Conservation (phyloP, 1,140 invertebrate species). For the Euwallacea similis region DNA sequence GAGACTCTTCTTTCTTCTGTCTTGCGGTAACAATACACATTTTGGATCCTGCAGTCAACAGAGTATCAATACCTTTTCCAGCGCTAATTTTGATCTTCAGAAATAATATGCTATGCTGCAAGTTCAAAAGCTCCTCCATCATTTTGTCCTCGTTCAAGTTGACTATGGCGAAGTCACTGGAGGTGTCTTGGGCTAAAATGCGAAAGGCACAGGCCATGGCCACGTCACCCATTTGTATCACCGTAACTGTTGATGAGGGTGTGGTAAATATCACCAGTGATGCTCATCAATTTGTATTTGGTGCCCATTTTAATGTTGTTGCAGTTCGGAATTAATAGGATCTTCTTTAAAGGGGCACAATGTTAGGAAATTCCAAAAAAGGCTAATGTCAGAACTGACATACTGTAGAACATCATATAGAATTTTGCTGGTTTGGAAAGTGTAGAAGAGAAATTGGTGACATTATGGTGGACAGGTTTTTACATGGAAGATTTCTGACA, state of each 20-base stretch:
- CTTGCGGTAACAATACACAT: constrained; percentile 86
- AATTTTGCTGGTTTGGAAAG: too few relatives aligned
- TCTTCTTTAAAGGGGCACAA: too few relatives aligned
- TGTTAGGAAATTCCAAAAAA: too few relatives aligned
- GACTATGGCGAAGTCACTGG: constrained; percentile 78
- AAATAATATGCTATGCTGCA: constrained; percentile 65
- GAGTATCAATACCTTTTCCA: constrained; percentile 71
- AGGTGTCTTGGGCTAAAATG: constrained; percentile 78
- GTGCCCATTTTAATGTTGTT: constrained; percentile 19
- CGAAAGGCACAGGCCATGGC: constrained; percentile 91
- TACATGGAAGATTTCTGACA: too few relatives aligned
- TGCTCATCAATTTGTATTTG: constrained; percentile 16
- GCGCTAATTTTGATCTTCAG: constrained; percentile 75
- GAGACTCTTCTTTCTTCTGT: constrained; percentile 82
- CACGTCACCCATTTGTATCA: constrained; percentile 88
- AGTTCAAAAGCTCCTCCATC: constrained; percentile 80
- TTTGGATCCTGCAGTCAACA: constrained; percentile 73
- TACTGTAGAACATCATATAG: too few relatives aligned
- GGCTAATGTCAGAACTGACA: too few relatives aligned
- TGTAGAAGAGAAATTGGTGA: too few relatives aligned
- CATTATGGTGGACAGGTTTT: too few relatives aligned
- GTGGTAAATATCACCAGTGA: constrained; percentile 11
- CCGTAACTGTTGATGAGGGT: constrained; percentile 66
- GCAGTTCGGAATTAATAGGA: background rate
- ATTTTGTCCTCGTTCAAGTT: constrained; percentile 81